Percentiles rank a stretch among this genome's conserved stretches.
phyloP scores from a whole-genome alignment of 2,113 vertebrate genomes.

The Cichladusa arquata region DNA sequence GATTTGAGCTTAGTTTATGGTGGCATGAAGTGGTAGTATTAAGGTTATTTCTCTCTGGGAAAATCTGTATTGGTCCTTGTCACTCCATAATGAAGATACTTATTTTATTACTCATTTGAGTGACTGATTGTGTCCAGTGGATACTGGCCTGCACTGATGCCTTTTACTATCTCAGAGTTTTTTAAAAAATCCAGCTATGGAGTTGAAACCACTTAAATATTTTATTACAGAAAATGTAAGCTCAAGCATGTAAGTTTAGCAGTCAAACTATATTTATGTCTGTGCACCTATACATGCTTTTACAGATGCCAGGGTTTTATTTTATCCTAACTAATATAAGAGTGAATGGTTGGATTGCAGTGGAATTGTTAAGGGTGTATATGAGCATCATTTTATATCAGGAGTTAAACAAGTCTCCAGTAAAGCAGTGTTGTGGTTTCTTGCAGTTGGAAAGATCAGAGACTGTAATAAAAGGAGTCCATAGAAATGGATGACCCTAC shows the following conservation, averaged over 20 bases:
- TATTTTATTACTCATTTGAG: neutral
- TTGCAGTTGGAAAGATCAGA: neutral
- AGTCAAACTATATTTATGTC: neutral
- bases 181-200: neutral
- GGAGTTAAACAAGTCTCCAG: neutral
- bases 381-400: neutral
- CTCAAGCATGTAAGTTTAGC: slow-evolving; percentile 37
- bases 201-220: slow-evolving; percentile 62
- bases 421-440: neutral
- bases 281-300: neutral
- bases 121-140: slow-evolving; percentile 7
- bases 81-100: neutral
- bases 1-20: neutral
- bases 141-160: slow-evolving; percentile 19
- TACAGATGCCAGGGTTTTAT: neutral
- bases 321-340: neutral
- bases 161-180: neutral
- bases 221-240: slow-evolving; percentile 55
- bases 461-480: neutral
- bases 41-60: neutral
- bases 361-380: neutral
- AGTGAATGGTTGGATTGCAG: neutral
- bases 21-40: neutral
- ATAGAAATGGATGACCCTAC: neutral
- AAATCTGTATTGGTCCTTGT: neutral